A percentile compares a stretch with the other conserved stretches of the same genome.
These are phyloP conservation scores for Hofmannophila pseudospretella DNA, from an alignment of 2,888 invertebrate species.

Conservation along the genomic window DNA sequence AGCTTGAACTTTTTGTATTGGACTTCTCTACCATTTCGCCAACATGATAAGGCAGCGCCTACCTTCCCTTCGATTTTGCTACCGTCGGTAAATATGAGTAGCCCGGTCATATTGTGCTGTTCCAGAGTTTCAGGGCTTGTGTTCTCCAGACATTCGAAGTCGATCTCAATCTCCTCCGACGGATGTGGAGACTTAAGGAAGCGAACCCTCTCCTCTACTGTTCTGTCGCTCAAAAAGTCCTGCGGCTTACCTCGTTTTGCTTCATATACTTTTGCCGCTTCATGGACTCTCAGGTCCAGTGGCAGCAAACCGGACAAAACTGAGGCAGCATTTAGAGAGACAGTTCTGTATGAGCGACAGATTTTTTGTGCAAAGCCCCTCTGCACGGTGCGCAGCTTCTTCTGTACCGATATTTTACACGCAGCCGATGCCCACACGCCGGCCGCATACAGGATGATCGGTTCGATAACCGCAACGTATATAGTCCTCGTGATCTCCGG, in stretches of 20 bases:
- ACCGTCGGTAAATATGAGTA: neutral
- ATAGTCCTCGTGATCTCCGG: constrained; percentile 6
- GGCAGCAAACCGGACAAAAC: neutral
- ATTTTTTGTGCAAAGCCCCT: constrained; percentile 14
- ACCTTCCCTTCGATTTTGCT: neutral
- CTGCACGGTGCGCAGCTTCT: constrained; percentile 7
- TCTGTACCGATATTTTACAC: neutral
- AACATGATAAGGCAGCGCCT: neutral
- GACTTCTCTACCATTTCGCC: neutral
- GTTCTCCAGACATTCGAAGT: neutral
- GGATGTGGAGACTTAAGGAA: neutral
- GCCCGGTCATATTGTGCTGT: neutral
- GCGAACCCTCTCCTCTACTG: neutral
- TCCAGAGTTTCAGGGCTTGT: too few relatives aligned
- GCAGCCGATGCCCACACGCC: neutral
- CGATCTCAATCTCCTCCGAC: neutral
- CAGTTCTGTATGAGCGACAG: constrained; percentile 8
- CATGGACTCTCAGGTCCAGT: constrained; percentile 1
- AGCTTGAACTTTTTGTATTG: neutral
- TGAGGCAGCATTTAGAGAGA: constrained; percentile 13
- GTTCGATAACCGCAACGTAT: constrained; percentile 4
- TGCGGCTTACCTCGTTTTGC: constrained; percentile 3
- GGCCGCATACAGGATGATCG: neutral
- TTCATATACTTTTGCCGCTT: constrained; percentile 6
- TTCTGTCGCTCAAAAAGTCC: neutral